Base-by-base conservation (phyloP, 2,113 vertebrate genomes). In the Hippoglossus stenolepis region DNA sequence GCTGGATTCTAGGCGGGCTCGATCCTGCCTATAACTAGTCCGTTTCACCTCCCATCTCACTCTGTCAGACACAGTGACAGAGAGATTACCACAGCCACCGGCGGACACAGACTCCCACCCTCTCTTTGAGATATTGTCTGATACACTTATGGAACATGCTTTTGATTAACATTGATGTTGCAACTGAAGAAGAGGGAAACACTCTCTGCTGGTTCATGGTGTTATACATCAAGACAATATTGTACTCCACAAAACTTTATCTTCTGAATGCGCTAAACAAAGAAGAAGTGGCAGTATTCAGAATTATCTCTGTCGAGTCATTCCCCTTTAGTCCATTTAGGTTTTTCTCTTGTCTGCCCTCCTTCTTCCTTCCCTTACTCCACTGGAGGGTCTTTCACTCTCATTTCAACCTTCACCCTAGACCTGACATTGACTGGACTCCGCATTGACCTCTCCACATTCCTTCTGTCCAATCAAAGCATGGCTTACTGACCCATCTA, bases 141-240 rank as follows among this genome's bases (percentile, higher is more conserved):
- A 64, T 64, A 40, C 24, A 47, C 18, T 65, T 73, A n/a, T 70
- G 60, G 65, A 66, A 28, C 14, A 4, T 59, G 21, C 40, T 62
- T 75, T 66, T 82, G 65, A 85, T 90, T 82, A 72, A 40, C 61
- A 40, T 23, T 88, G 74, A 87, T 71, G 63, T 91, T 70, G 90
- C 57, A 78, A 69, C 77, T 87, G 24, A 13, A 43, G 40, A 68
- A 67, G 62, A 75, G 62, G 54, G 51, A 85, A 66, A 47, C 59
- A 14, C 0, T 17, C 65, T 17, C n/a, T 3, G 8, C 31, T 26
- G 18, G 15, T 56, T 54, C 38, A 49, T 58, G 4, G 20, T 70
- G 4, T 14, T 10, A 43, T 28, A 40, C 20, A 28, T 21, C 7
- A 17, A 6, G 31, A 28, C 3, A 81, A 12, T 18, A 15, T n/a